Conservation (phyloP, 2,888 invertebrate genomes). For the Actias luna region DNA sequence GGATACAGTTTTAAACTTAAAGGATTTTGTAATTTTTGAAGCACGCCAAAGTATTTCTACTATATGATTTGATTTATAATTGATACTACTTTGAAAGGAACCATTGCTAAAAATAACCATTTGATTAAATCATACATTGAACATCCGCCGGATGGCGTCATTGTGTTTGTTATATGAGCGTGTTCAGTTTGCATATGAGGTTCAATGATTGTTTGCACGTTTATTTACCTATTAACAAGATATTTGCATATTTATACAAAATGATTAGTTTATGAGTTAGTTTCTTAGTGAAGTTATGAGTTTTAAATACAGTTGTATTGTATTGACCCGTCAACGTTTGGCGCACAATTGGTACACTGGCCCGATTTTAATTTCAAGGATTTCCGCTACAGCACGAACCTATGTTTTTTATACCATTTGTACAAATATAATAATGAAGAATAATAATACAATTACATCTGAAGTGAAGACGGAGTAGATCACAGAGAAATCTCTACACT, state of each 20-base stretch:
- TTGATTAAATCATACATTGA: constrained; percentile 46
- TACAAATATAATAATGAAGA: too few species aligned
- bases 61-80: constrained; percentile 54
- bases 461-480: too few species aligned
- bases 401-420: too few species aligned
- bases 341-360: too few species aligned
- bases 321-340: too few species aligned
- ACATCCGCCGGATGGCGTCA: constrained; percentile 66
- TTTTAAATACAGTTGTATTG: too few species aligned
- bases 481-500: too few species aligned
- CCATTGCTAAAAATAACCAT: constrained; percentile 62
- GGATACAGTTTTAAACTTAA: neutral
- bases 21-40: neutral
- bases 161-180: constrained; percentile 39
- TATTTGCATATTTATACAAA: neutral
- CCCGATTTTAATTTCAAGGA: too few species aligned
- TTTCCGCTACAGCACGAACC: too few species aligned
- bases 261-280: neutral
- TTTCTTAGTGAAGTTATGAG: too few species aligned
- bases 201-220: neutral
- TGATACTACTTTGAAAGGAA: constrained; percentile 35
- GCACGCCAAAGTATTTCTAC: neutral
- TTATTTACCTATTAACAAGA: neutral
- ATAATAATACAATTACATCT: too few species aligned
- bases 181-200: constrained; percentile 68